Percentiles rank a stretch among this genome's conserved stretches.
Conservation (phyloP, 2,113 vertebrate genomes). For the Gymnocephalus cernua region DNA sequence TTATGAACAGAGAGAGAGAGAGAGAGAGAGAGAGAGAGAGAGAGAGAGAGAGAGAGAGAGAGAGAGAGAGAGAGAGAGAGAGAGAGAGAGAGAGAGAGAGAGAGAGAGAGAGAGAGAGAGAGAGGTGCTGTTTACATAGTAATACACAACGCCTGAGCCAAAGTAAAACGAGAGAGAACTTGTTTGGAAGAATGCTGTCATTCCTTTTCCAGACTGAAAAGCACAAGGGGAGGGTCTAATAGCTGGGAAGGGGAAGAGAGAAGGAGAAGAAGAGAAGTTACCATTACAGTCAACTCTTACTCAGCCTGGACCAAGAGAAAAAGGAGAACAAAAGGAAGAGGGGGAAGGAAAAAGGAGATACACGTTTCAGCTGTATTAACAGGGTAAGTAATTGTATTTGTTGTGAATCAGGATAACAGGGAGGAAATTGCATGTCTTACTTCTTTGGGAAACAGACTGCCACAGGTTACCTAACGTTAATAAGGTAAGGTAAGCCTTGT, state of each 20-base stretch:
- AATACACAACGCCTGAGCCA: slow-evolving; percentile 76
- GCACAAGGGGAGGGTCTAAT: slow-evolving; percentile 81
- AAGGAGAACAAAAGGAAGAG: slow-evolving; percentile 60
- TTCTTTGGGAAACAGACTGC: background rate
- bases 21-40: slow-evolving; percentile 25
- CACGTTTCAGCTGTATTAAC: slow-evolving; percentile 37
- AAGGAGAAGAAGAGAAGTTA: slow-evolving; percentile 74
- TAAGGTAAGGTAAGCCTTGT: slow-evolving; percentile 51
- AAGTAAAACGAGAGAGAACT: slow-evolving; percentile 85
- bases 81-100: slow-evolving; percentile 41
- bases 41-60: slow-evolving; percentile 22
- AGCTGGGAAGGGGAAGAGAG: slow-evolving; percentile 72
- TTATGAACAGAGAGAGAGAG: slow-evolving; percentile 53
- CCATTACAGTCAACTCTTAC: slow-evolving; percentile 65
- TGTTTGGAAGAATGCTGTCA: slow-evolving; percentile 87
- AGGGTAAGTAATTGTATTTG: slow-evolving; percentile 57
- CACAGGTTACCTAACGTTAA: slow-evolving; percentile 56
- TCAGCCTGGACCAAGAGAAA: slow-evolving; percentile 40
- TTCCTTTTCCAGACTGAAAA: slow-evolving; percentile 81
- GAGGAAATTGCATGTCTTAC: background rate
- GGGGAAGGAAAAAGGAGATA: slow-evolving; percentile 41
- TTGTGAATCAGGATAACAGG: background rate
- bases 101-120: slow-evolving; percentile 60
- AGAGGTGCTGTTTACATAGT: slow-evolving; percentile 78
- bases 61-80: slow-evolving; percentile 21